Conservation (phyloP, 53 echinoderm and acorn worm species). For the Mesocentrotus franciscanus region DNA sequence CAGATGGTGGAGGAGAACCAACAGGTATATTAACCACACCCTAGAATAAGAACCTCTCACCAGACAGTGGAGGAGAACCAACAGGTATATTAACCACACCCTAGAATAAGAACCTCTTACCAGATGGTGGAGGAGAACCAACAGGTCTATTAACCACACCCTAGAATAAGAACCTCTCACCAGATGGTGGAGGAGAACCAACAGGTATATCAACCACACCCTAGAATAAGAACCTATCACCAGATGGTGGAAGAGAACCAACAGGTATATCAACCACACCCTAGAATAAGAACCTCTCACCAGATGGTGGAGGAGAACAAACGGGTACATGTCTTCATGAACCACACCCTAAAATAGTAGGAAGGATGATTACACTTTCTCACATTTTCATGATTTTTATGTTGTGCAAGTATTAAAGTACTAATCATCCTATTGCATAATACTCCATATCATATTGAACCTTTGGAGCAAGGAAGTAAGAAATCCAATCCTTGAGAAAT, state of each 20-base stretch:
- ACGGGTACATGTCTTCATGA: conserved; percentile 71
- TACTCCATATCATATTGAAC: too few relatives aligned
- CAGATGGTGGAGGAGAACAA: background rate
- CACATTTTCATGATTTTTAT: too few relatives aligned
- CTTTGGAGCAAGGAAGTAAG: too few relatives aligned
- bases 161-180: conserved; percentile 73
- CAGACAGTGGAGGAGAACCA: conserved; percentile 87
- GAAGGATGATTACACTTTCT: too few relatives aligned
- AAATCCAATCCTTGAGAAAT: background rate
- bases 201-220: conserved; percentile 86
- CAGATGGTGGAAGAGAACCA: conserved; percentile 84
- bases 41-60: conserved; percentile 73
- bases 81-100: conserved; percentile 68
- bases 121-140: conserved; percentile 84
- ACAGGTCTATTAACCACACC: conserved; percentile 65
- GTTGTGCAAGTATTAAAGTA: background rate
- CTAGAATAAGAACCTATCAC: conserved; percentile 88
- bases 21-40: background rate
- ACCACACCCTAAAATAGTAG: background rate
- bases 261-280: conserved; percentile 67
- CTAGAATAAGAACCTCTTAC: conserved; percentile 70
- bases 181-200: conserved; percentile 84
- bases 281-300: conserved; percentile 70
- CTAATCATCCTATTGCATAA: too few relatives aligned
- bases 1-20: conserved; percentile 83